Conservation (phyloP, 2,888 invertebrate genomes). For the Hyppa rectilinea region DNA sequence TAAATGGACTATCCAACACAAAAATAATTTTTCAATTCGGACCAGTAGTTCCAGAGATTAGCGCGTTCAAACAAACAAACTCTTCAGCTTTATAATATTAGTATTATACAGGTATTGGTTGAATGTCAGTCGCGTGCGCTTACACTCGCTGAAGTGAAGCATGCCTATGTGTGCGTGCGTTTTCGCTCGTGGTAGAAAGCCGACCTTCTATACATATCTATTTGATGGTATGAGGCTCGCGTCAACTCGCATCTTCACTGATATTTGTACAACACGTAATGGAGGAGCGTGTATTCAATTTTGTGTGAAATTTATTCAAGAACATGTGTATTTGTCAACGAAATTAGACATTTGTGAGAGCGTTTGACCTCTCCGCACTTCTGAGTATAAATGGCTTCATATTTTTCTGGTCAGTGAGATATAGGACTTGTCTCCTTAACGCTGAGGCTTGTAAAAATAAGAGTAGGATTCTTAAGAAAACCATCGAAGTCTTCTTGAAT, state of each 20-base stretch:
- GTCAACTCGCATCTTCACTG: slow-evolving; percentile 41
- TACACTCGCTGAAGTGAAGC: neutral
- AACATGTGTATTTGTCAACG: slow-evolving; percentile 29
- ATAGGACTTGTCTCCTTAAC: slow-evolving; percentile 11
- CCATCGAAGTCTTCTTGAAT: slow-evolving; percentile 5
- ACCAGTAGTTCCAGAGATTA: too few relatives aligned
- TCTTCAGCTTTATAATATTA: too few relatives aligned
- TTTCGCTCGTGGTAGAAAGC: neutral
- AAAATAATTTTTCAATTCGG: too few relatives aligned
- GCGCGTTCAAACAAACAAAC: too few relatives aligned
- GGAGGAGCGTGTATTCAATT: slow-evolving; percentile 46
- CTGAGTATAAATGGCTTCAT: slow-evolving; percentile 22
- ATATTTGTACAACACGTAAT: slow-evolving; percentile 52
- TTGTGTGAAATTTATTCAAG: slow-evolving; percentile 53
- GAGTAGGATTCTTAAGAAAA: neutral
- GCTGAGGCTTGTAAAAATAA: slow-evolving; percentile 16
- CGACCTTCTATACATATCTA: slow-evolving; percentile 5
- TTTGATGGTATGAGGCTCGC: slow-evolving; percentile 9
- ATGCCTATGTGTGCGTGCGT: neutral
- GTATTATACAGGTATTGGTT: too few relatives aligned
- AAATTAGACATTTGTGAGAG: slow-evolving; percentile 19
- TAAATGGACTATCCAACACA: too few relatives aligned
- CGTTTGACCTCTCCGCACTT: slow-evolving; percentile 33
- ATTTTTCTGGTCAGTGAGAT: slow-evolving; percentile 35
- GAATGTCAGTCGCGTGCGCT: neutral